Base-by-base conservation (phyloP, 2,888 invertebrate species). In the Cantharis flavilabris region DNA sequence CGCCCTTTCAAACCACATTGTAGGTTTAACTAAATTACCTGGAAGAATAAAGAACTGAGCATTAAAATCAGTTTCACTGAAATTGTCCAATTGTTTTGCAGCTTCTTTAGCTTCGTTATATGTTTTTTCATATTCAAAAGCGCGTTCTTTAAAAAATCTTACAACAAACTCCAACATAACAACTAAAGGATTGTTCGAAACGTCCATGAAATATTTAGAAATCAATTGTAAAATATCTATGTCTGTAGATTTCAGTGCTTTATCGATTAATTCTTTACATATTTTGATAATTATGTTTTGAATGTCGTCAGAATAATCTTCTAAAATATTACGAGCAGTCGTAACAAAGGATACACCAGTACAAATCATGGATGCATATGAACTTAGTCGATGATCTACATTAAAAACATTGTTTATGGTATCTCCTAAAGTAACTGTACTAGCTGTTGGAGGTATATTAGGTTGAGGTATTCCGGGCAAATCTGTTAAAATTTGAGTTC, bases 401-500 rank as follows among this genome's bases (percentile, higher is more conserved):
- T 30, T 63, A 14, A 70, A 13, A 14, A 28, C 5, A 65, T 62
- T 18, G 18, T 9, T 18, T 16, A 70, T 13, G n/a, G 62, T 76
- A 9, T 18, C 18, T n/a, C 26, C 33, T 10, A 62, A 62, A 64
- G 33, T 49, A 63, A 20, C 3, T 13, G 13, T 33, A 9, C 18
- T n/a, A 23, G 26, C 23, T 67, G 73, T 26, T 20, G 7, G n/a
- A n/a, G 49, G n/a, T 49, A n/a, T 49, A n/a, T 7, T 49, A 49
- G 72, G 70, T 69, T 76, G 70, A 13, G 79, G 80, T 62, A 76
- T 75, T 18, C 74, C 20, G 5, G 82, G 81, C 18, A 81, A 70
- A 28, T 73, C 77, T 20, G 71, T 33, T 23, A 86, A 80, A 77
- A 83, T 83, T 16, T 81, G 72, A 18, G 80, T 77, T 3, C 82